phyloP scores from a whole-genome alignment of 2,888 invertebrate genomes.

The Amaurobius ferox region DNA sequence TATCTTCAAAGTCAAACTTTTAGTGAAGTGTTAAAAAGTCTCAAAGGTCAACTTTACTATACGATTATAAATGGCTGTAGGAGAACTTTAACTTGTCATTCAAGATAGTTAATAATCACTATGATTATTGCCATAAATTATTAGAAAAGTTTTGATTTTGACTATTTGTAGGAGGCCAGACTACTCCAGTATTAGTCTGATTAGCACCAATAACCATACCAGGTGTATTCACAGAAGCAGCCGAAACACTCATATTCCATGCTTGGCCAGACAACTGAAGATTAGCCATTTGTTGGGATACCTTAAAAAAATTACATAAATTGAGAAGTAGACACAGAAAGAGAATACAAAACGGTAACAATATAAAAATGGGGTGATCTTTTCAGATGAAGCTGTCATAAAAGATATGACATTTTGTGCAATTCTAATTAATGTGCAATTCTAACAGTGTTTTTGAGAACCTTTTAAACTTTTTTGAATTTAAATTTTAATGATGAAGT shows the following conservation, averaged over 20 bases:
- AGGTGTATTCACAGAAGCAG: conserved; percentile 27
- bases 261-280: conserved; percentile 54
- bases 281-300: conserved; percentile 58
- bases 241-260: conserved; percentile 36
- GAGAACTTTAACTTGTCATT: not conserved
- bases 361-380: no score
- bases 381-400: no score
- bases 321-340: not conserved
- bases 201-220: conserved; percentile 42
- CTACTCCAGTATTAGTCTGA: conserved; percentile 39
- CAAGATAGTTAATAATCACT: not conserved
- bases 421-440: no score
- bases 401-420: no score
- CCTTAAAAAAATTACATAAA: conserved; percentile 41
- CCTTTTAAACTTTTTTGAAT: no score
- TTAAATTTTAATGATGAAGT: no score
- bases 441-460: no score
- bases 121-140: conserved; percentile 61
- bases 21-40: not conserved
- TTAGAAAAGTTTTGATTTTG: conserved; percentile 62
- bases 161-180: conserved; percentile 55
- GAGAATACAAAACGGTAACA: no score
- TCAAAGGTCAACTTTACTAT: not conserved
- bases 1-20: not conserved
- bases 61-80: not conserved